phyloP scores from a whole-genome alignment of 2,888 invertebrate genomes.

The Salpingus planirostris region DNA sequence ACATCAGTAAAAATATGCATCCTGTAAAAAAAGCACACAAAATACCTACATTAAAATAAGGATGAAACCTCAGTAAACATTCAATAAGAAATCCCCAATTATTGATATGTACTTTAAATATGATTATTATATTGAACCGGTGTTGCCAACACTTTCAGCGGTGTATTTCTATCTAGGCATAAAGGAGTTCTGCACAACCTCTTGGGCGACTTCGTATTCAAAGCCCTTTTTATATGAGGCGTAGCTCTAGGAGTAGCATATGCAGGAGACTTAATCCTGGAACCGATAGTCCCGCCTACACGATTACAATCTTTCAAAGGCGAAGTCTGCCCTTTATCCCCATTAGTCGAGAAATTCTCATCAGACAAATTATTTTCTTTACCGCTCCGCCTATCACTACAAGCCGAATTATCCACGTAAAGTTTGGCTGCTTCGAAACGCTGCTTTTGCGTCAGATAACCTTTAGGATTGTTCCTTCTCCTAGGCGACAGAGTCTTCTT shows the following conservation, averaged over 20 bases:
- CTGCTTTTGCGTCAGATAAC: constrained; percentile 20
- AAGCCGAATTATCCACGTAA: constrained; percentile 11
- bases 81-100: too few species aligned
- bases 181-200: constrained; percentile 45
- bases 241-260: constrained; percentile 29
- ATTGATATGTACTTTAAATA: too few species aligned
- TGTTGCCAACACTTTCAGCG: constrained; percentile 41
- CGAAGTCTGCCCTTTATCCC: constrained; percentile 3
- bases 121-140: constrained; percentile 3
- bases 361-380: constrained; percentile 15
- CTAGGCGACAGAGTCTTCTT: constrained; percentile 32
- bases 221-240: constrained; percentile 53
- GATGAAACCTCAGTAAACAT: too few species aligned
- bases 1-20: too few species aligned
- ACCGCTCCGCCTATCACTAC: constrained; percentile 5
- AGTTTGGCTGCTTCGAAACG: constrained; percentile 22
- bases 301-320: constrained; percentile 17
- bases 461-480: constrained; percentile 22
- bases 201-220: constrained; percentile 49
- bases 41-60: too few species aligned
- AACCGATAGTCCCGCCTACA: not conserved
- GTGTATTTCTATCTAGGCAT: constrained; percentile 47
- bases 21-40: too few species aligned
- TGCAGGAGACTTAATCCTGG: constrained; percentile 4
- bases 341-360: constrained; percentile 2